Evolutionary conservation across 2,113 vertebrate genomes (phyloP).

Genomic region (Ctenodactylus gundi): DNA sequence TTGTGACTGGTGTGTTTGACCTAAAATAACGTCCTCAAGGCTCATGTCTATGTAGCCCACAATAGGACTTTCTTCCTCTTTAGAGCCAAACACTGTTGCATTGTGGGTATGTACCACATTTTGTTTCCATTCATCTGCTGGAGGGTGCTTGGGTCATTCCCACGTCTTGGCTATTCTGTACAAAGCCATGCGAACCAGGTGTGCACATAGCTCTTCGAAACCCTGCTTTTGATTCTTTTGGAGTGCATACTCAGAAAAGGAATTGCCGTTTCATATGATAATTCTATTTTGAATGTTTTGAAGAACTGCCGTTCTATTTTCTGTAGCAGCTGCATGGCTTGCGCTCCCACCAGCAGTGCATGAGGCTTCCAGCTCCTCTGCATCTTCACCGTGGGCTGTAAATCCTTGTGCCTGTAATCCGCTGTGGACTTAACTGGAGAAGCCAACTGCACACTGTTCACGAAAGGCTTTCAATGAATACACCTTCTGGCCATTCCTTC

Average conservation of each 20-base stretch:
- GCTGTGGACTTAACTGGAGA: neutral
- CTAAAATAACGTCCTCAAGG: neutral
- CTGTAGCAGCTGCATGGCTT: neutral
- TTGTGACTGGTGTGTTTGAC: neutral
- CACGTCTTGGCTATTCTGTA: neutral
- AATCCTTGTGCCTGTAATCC: neutral
- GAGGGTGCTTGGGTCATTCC: rapidly evolving
- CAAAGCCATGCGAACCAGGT: neutral
- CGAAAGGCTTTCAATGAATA: neutral
- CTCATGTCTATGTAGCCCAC: too few species aligned
- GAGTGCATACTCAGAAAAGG: neutral
- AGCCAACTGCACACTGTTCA: too few species aligned
- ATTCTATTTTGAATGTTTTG: neutral
- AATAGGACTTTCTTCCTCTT: neutral
- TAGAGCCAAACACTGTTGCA: neutral
- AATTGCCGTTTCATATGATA: neutral
- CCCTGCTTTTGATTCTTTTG: neutral
- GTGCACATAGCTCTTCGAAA: neutral
- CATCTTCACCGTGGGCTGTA: too few species aligned
- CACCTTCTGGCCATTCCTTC: neutral
- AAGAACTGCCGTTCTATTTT: neutral
- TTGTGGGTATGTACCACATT: too few species aligned
- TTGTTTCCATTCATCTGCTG: neutral
- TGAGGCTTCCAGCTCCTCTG: neutral
- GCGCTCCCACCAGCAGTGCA: rapidly evolving